These are phyloP conservation scores for Anolis carolinensis DNA, from an alignment of 2,113 vertebrate species.

Conservation along the genomic window DNA sequence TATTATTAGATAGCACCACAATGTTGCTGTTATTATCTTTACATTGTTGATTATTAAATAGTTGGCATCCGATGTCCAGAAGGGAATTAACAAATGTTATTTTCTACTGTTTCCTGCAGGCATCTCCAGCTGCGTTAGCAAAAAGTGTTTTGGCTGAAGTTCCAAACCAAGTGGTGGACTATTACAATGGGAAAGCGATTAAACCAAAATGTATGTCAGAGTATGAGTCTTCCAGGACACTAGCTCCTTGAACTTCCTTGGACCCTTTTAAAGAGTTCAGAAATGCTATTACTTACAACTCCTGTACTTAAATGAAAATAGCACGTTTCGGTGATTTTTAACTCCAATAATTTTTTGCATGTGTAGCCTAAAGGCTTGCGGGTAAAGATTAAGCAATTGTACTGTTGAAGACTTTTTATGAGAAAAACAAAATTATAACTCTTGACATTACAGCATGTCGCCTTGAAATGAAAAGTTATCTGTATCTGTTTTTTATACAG, in stretches of 20 bases:
- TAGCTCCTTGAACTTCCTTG: slow-evolving; percentile 83
- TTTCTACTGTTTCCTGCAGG: slow-evolving; percentile 79
- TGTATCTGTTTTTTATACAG: slow-evolving; percentile 89
- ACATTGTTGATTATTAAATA: slow-evolving; percentile 5
- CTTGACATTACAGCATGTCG: slow-evolving; percentile 89
- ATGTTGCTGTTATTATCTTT: neutral
- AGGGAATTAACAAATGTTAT: slow-evolving; percentile 54
- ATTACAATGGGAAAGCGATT: slow-evolving; percentile 97
- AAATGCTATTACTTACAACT: slow-evolving; percentile 69
- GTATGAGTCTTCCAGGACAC: slow-evolving; percentile 92
- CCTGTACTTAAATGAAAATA: slow-evolving; percentile 74
- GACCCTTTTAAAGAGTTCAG: slow-evolving; percentile 70
- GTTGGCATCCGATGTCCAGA: neutral
- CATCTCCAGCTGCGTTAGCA: slow-evolving; percentile 93
- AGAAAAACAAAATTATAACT: slow-evolving; percentile 76
- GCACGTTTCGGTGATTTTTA: slow-evolving; percentile 86
- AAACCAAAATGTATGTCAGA: slow-evolving; percentile 93
- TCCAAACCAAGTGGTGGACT: slow-evolving; percentile 98
- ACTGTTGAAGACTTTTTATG: slow-evolving; percentile 86
- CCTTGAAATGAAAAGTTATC: slow-evolving; percentile 82
- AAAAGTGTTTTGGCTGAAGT: slow-evolving; percentile 97
- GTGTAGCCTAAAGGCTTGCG: slow-evolving; percentile 80
- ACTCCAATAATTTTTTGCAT: slow-evolving; percentile 86
- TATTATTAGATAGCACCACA: neutral
- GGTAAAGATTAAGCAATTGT: slow-evolving; percentile 75